Conservation (phyloP, 2,888 invertebrate species). For the Physocephala rufipes region DNA sequence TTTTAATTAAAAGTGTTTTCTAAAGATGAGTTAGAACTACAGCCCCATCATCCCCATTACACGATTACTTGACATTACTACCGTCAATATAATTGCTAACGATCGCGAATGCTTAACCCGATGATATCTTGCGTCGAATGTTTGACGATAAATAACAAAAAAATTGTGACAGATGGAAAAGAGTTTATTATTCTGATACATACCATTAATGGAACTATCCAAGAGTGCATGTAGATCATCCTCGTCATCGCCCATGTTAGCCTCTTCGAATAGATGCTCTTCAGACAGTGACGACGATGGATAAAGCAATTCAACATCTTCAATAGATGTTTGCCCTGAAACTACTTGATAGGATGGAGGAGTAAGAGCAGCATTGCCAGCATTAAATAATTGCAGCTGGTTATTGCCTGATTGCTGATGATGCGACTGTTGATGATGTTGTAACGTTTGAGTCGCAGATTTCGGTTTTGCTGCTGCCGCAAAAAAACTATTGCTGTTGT, state of each 20-base stretch:
- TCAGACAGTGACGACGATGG: constrained; percentile 57
- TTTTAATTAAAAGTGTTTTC: not conserved
- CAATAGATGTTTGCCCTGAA: constrained; percentile 61
- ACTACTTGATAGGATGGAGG: constrained; percentile 59
- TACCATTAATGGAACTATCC: constrained; percentile 60
- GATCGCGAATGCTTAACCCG: too few species aligned
- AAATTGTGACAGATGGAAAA: not conserved
- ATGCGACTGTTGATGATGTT: constrained; percentile 46
- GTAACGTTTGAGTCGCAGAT: constrained; percentile 54
- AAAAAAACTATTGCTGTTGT: constrained; percentile 44
- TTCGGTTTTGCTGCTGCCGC: constrained; percentile 57
- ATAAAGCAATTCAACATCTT: constrained; percentile 60
- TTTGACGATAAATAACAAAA: too few species aligned
- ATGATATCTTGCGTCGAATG: too few species aligned
- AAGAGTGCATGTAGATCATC: constrained; percentile 51
- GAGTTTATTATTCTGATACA: constrained; percentile 44
- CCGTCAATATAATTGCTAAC: too few species aligned
- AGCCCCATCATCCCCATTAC: too few species aligned
- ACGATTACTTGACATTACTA: too few species aligned
- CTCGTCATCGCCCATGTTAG: constrained; percentile 42
- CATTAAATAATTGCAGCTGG: constrained; percentile 34
- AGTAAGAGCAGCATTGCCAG: constrained; percentile 47
- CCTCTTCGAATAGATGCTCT: constrained; percentile 60
- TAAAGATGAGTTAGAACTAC: too few species aligned
- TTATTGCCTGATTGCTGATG: constrained; percentile 45